Base-by-base conservation (phyloP, 2,888 invertebrate species). In the Pheosia gnoma region DNA sequence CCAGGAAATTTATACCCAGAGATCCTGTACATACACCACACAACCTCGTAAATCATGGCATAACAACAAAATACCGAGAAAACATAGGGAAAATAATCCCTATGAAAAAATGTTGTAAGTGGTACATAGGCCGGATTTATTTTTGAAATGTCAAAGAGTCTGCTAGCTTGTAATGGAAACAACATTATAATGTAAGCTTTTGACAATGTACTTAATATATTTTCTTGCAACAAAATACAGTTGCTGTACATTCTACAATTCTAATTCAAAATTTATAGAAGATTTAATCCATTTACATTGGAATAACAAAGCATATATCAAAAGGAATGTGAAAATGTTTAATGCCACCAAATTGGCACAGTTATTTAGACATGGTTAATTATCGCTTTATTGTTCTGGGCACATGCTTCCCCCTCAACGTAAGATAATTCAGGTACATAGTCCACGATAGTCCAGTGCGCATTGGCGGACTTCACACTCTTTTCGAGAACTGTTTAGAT, bases 401-500 rank as follows among this genome's bases (percentile, higher is more conserved):
- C 25, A 25, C 25, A 25, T 25, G 25, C 25, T 25, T 25, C 25
- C 25, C 25, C 25, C 25, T 25, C 2, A 2, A 25, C 25, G 25
- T 25, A 25, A 25, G 2, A 0, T 25, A 25, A 25, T 25, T 25
- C 25, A 25, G 25, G 25, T 25, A 1, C 25, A 25, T 25, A 25
- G 25, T 25, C 25, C 25, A 25, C 25, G 25, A 25, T 25, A 25
- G 25, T 25, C 25, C 25, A 25, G 25, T 25, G 25, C 25, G 0
- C 25, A 25, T 25, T 25, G 25, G 25, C 25, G 25, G 25, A 25
- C 25, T 25, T 25, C 25, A 25, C 25, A 25, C 25, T 25, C 63
- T 63, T 62, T 68, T 70, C 65, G 62, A 60, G 65, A 59, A 66
- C 62, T 41, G 41, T 68, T 69, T 70, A 71, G 65, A 25, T 25